phyloP scores from a whole-genome alignment of 2,797 vertebrate species.

The Malacoctenus gilli region DNA sequence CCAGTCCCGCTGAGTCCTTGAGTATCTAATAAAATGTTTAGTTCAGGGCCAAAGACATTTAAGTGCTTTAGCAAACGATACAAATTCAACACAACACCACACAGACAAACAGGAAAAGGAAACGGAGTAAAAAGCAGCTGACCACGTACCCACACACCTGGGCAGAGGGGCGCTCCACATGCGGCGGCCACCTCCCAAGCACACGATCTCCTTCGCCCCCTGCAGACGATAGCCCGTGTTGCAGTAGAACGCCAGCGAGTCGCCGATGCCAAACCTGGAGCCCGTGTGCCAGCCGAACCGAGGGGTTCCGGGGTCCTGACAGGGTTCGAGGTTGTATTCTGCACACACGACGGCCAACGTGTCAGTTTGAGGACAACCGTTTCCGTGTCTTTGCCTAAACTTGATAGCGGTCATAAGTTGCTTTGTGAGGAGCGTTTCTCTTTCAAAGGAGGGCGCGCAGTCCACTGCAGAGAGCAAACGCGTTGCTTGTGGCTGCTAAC shows the following conservation, averaged over 20 bases:
- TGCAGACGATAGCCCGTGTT: conserved; percentile 94
- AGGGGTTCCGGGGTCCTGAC: conserved; percentile 91
- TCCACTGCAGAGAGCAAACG: conserved; percentile 26
- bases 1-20: conserved; percentile 6
- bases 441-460: conserved; percentile 9
- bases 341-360: conserved; percentile 16
- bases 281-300: conserved; percentile 88
- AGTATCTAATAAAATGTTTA: conserved; percentile 18
- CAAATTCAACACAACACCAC: conserved; percentile 17
- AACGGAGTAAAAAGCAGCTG: conserved; percentile 92
- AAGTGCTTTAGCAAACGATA: conserved; percentile 1
- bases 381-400: no score
- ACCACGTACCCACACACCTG: conserved; percentile 99
- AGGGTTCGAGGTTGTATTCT: conserved; percentile 97
- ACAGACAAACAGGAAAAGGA: conserved; percentile 38
- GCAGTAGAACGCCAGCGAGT: conserved; percentile 88
- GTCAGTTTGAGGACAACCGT: background rate
- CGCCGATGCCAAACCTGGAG: conserved; percentile 91
- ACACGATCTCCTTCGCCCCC: conserved; percentile 88
- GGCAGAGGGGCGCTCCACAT: conserved; percentile 99
- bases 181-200: conserved; percentile 95
- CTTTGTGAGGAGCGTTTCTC: background rate
- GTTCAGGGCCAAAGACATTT: conserved; percentile 9
- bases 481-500: conserved; percentile 13
- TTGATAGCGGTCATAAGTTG: background rate